Percentiles rank a stretch among this genome's conserved stretches.
These are phyloP conservation scores for Schizothorax lantsangensis DNA, from an alignment of 2,797 vertebrate species.

Conservation along the genomic window DNA sequence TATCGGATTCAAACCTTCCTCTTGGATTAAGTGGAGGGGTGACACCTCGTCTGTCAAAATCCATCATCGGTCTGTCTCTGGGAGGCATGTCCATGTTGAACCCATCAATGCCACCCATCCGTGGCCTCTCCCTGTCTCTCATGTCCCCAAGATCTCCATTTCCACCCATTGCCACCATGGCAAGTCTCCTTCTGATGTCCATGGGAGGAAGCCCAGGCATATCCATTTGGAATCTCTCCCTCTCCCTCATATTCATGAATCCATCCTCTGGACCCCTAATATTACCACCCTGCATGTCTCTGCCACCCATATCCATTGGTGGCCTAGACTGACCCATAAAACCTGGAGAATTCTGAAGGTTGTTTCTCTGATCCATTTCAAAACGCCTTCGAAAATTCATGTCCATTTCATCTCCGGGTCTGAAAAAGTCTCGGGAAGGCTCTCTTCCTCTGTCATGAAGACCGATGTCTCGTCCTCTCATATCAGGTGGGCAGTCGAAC, in stretches of 20 bases:
- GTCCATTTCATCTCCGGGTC: conserved; percentile 72
- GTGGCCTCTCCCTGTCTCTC: conserved; percentile 78
- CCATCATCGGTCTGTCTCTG: conserved; percentile 74
- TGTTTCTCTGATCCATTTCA: conserved; percentile 73
- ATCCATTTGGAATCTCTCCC: conserved; percentile 80
- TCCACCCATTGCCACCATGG: conserved; percentile 71
- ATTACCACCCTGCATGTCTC: conserved; percentile 83
- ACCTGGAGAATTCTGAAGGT: conserved; percentile 79
- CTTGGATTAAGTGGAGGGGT: conserved; percentile 72
- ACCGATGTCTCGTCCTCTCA: conserved; percentile 87
- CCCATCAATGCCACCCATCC: conserved; percentile 68
- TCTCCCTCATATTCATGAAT: conserved; percentile 86
- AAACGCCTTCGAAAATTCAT: conserved; percentile 82
- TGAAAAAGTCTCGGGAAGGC: conserved; percentile 78
- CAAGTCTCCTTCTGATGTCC: conserved; percentile 78
- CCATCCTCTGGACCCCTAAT: conserved; percentile 81
- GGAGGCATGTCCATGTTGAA: conserved; percentile 74
- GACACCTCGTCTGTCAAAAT: conserved; percentile 75
- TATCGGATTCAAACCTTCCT: conserved; percentile 80
- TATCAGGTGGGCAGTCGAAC: conserved; percentile 85
- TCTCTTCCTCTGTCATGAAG: conserved; percentile 85
- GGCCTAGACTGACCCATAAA: conserved; percentile 83
- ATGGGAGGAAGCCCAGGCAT: conserved; percentile 78
- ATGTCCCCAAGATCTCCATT: conserved; percentile 81
- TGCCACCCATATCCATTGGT: conserved; percentile 82